Base-by-base conservation (phyloP, 1,140 invertebrate species). In the Centruroides sculpturatus region DNA sequence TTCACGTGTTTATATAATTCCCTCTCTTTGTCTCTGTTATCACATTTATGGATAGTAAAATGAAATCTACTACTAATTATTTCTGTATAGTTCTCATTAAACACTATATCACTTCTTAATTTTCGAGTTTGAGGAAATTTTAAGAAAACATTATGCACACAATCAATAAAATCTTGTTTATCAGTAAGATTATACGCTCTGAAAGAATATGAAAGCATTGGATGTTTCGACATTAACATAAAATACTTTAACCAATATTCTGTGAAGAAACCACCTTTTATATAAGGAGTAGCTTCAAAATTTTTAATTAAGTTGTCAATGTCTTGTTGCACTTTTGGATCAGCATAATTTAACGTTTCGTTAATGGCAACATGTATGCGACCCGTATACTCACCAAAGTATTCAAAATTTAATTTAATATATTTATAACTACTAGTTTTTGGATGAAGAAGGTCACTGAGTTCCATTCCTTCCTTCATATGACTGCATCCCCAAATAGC, bases 181-280 rank as follows among this genome's bases (percentile, higher is more conserved):
- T 78, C 81, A 12, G 82, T 80, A 23, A 92, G 83, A 3, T 85
- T 83, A 1, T 83, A 77, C 66, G 87, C 86, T 3, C 85, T 71
- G 1, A 66, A 58, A 36, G 66, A 66, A 5, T 60, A 71, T 69
- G 83, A 84, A 36, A 87, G 84, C 62, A 83, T 78, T 68, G 86
- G 87, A 62, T 82, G 75, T 10, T 82, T 81, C 0, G 86, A 78
- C 68, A 91, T 92, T 36, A 81, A 81, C 0, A 89, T 74, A 69
- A 92, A 95, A 50, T 83, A 84, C 56, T 89, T 76, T 3, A 96
- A 71, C 92, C 92, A 96, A 3, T 89, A 93, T 72, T 93, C 89
- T 0, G 89, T 90, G 69, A 90, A 93, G 0, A 89, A 70, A 10
- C 71, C 75, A 55, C 23, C 51, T 53, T 74, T 74, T 48, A 92